Percentiles rank a stretch among this genome's conserved stretches.
phyloP scores from a whole-genome alignment of 2,888 invertebrate genomes.

The Acronicta alni region DNA sequence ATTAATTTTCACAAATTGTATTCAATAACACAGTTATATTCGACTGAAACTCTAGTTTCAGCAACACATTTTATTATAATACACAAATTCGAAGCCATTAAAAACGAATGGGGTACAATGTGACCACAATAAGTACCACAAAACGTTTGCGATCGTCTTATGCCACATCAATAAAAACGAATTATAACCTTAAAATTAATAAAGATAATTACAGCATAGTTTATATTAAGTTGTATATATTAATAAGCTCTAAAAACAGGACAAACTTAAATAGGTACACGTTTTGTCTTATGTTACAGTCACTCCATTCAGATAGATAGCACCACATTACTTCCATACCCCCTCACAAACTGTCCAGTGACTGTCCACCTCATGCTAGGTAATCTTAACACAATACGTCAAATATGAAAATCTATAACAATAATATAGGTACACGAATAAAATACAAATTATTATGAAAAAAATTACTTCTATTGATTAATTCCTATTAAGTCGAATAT shows the following conservation, averaged over 20 bases:
- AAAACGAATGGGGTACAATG: slow-evolving; percentile 63
- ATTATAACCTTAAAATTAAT: slow-evolving; percentile 84
- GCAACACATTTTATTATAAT: slow-evolving; percentile 78
- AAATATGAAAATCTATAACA: slow-evolving; percentile 50
- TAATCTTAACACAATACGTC: slow-evolving; percentile 48
- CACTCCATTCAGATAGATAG: slow-evolving; percentile 82
- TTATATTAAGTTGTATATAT: slow-evolving; percentile 84
- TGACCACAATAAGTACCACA: slow-evolving; percentile 54
- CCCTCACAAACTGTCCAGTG: slow-evolving; percentile 73
- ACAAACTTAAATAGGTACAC: slow-evolving; percentile 81
- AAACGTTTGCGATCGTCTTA: slow-evolving; percentile 58
- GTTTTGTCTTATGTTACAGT: slow-evolving; percentile 80
- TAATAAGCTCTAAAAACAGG: slow-evolving; percentile 89
- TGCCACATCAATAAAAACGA: slow-evolving; percentile 67
- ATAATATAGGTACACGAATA: slow-evolving; percentile 47
- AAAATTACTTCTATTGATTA: slow-evolving; percentile 50
- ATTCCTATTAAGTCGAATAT: slow-evolving; percentile 63
- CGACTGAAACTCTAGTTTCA: slow-evolving; percentile 79
- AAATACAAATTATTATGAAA: slow-evolving; percentile 43
- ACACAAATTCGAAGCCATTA: slow-evolving; percentile 80
- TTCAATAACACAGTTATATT: slow-evolving; percentile 85
- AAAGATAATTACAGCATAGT: slow-evolving; percentile 86
- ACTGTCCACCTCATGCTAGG: slow-evolving; percentile 64
- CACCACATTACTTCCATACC: slow-evolving; percentile 80
- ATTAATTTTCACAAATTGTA: slow-evolving; percentile 81